Evolutionary conservation across 2,113 vertebrate species (phyloP).

Genomic region (Rhineura floridana): DNA sequence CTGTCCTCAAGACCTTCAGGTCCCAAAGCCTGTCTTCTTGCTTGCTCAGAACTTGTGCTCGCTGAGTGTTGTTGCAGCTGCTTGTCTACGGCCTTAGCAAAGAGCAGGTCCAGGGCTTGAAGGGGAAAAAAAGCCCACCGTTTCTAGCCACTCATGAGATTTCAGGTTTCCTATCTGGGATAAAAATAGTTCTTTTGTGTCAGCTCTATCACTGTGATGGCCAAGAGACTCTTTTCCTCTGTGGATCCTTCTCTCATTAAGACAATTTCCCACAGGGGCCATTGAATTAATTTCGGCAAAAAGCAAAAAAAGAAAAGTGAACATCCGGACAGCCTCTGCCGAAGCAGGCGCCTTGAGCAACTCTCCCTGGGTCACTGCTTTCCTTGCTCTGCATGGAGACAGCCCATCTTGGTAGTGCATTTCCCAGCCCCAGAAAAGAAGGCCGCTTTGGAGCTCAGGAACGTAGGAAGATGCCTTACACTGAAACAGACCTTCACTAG

Average conservation of each 20-base stretch:
- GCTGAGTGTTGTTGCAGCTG: neutral
- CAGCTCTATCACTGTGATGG: conserved; percentile 49
- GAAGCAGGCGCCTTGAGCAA: neutral
- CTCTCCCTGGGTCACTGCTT: neutral
- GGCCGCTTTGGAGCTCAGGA: too few species aligned
- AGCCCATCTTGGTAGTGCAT: neutral
- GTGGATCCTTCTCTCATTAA: conserved; percentile 41
- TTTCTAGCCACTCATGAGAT: neutral
- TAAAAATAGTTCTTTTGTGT: conserved; percentile 68
- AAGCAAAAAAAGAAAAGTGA: neutral
- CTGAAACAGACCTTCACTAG: too few species aligned
- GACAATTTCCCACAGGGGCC: conserved; percentile 55
- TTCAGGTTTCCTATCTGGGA: neutral
- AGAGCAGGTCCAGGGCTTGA: neutral
- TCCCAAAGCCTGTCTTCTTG: too few species aligned
- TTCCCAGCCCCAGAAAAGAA: neutral
- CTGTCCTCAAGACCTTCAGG: too few species aligned
- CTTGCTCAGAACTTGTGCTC: too few species aligned
- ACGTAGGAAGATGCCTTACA: too few species aligned
- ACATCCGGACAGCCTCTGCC: conserved; percentile 18
- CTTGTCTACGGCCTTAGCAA: too few species aligned
- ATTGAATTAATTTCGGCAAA: conserved; percentile 48
- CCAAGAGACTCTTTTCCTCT: conserved; percentile 25
- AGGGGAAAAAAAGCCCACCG: neutral
- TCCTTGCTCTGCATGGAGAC: too few species aligned